Evolutionary conservation across 2,888 invertebrate species (phyloP), one percentile per base, ranked within the genome.

Genomic region (Tenthredo mesomela): DNA sequence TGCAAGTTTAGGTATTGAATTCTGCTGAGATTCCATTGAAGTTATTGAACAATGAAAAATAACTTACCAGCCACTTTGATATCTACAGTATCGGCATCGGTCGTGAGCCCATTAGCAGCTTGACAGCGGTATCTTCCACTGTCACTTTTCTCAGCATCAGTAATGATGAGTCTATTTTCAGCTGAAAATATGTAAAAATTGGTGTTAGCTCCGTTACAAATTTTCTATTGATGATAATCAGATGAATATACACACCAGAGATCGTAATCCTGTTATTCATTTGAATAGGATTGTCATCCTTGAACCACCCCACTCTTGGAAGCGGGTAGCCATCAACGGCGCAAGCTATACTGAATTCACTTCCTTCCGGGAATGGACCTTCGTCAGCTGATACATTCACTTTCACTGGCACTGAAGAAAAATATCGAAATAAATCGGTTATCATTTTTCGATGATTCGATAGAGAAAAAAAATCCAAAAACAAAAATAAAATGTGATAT

Each of bases 71-170:
- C 96, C 61, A 98, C 96, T 86, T 93, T 94, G 88, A 98, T 95
- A 85, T 95, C 94, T 65, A 97, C 94, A 40, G 95, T 95, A 89
- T 96, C 96, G 33, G 95, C 94, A 88, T 95, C 95, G 61, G 95
- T 94, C 84, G 96, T 96, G 93, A 96, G 96, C 0, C 95, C 94
- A 94, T 98, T 98, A 87, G 94, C 93, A 1, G 98, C 98, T 91
- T 96, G 96, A 93, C 98, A 99, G 80, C 95, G 95, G 93, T 99
- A 99, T 87, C 93, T 94, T 65, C 98, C 98, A 71, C 96, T 95
- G 93, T 99, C 98, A 47, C 94, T 94, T 78, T 94, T 93, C 65
- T 94, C 94, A 18, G 96, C 95, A 82, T 95, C 94, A 47, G 93
- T 92, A 82, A 99, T 96, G 37, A 96, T 94, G 89, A 98, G 94